phyloP scores from a whole-genome alignment of 2,113 vertebrate genomes.

The Alosa alosa region DNA sequence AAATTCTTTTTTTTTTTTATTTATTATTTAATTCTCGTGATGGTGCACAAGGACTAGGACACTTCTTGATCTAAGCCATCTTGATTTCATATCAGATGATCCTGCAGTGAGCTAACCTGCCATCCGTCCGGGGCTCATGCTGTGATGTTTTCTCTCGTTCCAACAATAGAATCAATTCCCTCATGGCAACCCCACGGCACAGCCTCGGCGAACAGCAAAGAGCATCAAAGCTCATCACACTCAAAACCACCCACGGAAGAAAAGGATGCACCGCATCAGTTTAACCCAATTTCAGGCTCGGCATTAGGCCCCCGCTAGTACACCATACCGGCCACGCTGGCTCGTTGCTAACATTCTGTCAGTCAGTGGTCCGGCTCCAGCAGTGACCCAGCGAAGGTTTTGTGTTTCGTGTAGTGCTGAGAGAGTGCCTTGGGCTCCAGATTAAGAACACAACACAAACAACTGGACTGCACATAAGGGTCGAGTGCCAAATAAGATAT shows the following conservation, averaged over 20 bases:
- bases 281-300: conserved; percentile 50
- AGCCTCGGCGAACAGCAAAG: conserved; percentile 38
- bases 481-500: neutral
- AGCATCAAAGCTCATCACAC: conserved; percentile 58
- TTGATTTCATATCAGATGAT: conserved; percentile 49
- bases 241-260: conserved; percentile 56
- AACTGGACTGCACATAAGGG: neutral
- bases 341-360: neutral
- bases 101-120: conserved; percentile 42
- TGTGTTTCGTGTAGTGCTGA: neutral
- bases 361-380: neutral
- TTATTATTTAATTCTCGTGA: conserved; percentile 2
- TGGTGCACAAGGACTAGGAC: conserved; percentile 43
- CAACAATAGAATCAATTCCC: conserved; percentile 59
- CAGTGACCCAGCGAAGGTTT: neutral
- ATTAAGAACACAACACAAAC: neutral
- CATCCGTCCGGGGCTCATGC: conserved; percentile 28
- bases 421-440: neutral
- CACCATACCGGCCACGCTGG: neutral
- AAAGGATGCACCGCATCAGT: conserved; percentile 45
- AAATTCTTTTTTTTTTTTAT: neutral
- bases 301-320: neutral
- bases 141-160: conserved; percentile 41
- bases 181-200: conserved; percentile 49
- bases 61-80: conserved; percentile 30